These are phyloP conservation scores for Setipinna tenuifilis DNA, from an alignment of 2,797 vertebrate genomes.

Conservation along the genomic window DNA sequence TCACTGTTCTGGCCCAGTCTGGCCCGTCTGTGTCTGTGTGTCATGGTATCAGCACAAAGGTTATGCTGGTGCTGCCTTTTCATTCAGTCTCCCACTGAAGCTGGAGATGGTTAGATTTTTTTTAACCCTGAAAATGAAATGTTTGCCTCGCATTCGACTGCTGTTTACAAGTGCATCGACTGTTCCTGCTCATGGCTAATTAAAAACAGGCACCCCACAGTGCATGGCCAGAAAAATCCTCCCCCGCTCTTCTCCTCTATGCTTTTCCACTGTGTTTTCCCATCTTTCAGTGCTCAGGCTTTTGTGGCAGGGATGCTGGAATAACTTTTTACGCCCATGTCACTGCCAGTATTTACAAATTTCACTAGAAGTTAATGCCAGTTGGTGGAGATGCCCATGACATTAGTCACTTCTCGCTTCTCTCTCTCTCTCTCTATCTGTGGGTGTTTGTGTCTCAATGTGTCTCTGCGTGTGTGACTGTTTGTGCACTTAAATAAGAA, in stretches of 20 bases:
- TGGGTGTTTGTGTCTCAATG: background rate
- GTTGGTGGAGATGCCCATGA: conserved; percentile 60
- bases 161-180: background rate
- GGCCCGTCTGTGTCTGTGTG: background rate
- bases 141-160: background rate
- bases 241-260: conserved; percentile 31
- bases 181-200: background rate
- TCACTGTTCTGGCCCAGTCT: too few species aligned
- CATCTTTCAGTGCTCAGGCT: conserved; percentile 20
- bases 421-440: background rate
- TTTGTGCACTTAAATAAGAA: conserved; percentile 59
- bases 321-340: conserved; percentile 51
- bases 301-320: conserved; percentile 33
- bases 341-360: conserved; percentile 24
- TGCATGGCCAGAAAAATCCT: background rate
- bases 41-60: background rate
- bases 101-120: background rate
- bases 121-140: conserved; percentile 1
- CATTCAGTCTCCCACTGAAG: background rate
- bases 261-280: conserved; percentile 29
- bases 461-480: background rate
- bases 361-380: background rate
- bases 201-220: conserved; percentile 13
- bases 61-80: background rate
- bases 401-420: conserved; percentile 59